Evolutionary conservation across 2,113 vertebrate species (phyloP).

Genomic region (Salvelinus fontinalis): DNA sequence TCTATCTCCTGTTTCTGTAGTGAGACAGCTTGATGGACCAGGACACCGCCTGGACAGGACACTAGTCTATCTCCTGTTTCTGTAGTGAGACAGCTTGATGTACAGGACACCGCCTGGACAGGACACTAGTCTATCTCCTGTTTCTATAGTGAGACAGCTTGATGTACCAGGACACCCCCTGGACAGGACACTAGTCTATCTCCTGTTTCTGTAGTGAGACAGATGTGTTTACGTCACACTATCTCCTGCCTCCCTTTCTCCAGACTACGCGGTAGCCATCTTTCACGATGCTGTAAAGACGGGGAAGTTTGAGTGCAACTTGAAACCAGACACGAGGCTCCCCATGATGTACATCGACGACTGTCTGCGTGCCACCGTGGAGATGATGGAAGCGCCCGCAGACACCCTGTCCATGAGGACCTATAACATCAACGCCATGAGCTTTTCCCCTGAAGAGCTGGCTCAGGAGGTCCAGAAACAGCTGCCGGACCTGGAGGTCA

Average conservation of each 20-base stretch:
- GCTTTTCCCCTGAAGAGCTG: slow-evolving; percentile 91
- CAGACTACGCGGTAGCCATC: slow-evolving; percentile 95
- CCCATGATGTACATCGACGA: slow-evolving; percentile 98
- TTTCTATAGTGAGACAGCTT: no score
- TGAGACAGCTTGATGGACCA: no score
- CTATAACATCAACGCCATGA: slow-evolving; percentile 96
- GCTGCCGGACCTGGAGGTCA: slow-evolving; percentile 84
- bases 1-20: no score
- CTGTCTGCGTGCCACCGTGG: slow-evolving; percentile 90
- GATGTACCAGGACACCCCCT: no score
- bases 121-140: no score
- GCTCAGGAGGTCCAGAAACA: slow-evolving; percentile 86
- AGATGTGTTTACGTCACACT: no score
- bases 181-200: no score
- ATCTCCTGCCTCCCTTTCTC: neutral
- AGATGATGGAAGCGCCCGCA: slow-evolving; percentile 86
- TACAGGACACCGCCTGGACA: no score
- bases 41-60: no score
- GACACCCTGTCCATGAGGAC: slow-evolving; percentile 88
- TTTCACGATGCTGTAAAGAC: slow-evolving; percentile 89
- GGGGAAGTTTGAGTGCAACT: slow-evolving; percentile 88
- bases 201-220: no score
- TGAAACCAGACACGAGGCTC: slow-evolving; percentile 81
- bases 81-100: no score
- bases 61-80: no score